Evolutionary conservation across 1,140 invertebrate species (phyloP), one percentile per base, ranked within the genome.

Genomic region (Gerris buenoi): DNA sequence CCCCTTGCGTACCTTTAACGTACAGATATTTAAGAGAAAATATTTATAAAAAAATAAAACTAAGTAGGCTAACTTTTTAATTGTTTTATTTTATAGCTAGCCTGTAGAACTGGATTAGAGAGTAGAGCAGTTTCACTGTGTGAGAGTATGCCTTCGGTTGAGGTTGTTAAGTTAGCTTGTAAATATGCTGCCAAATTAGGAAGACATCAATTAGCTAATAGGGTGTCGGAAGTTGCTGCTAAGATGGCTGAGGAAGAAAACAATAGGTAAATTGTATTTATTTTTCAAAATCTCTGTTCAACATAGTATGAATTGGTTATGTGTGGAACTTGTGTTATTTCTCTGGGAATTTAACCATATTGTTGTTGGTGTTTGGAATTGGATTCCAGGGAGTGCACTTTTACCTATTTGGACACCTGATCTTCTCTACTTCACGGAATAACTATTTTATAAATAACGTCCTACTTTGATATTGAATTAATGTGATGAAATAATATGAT

Each of bases 71-170:
- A n/a, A n/a, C n/a, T n/a, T n/a, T n/a, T n/a, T n/a, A n/a, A 46
- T 46, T 46, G 5, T 46, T 10, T 61, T 61, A 10, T 18, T 25
- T 66, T 66, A 28, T 63, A 93, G 90, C 77, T 92, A 33, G 87
- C 91, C 0, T 92, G 88, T 73, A 83, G 86, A 70, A 86, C 84
- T 74, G 91, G 93, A 76, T 82, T 88, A 57, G 93, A 97, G 72
- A 85, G 86, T 71, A 81, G 94, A 57, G 93, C 91, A 0, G 75
- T 93, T 2, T 93, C 97, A 76, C 79, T 96, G 5, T 90, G 93
- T 75, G 85, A 91, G 72, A 79, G 94, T 72, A 85, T 97, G 75
- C 84, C 84, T 15, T 86, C 88, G 70, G 81, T 85, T 1, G 84
- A 87, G 60, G 81, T 93, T 0, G 75, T 95, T 46, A 87, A 91